A percentile compares a stretch with the other conserved stretches of the same genome.
These are phyloP conservation scores for Sinocyclocheilus grahami DNA, from an alignment of 2,113 vertebrate species.

Conservation along the genomic window DNA sequence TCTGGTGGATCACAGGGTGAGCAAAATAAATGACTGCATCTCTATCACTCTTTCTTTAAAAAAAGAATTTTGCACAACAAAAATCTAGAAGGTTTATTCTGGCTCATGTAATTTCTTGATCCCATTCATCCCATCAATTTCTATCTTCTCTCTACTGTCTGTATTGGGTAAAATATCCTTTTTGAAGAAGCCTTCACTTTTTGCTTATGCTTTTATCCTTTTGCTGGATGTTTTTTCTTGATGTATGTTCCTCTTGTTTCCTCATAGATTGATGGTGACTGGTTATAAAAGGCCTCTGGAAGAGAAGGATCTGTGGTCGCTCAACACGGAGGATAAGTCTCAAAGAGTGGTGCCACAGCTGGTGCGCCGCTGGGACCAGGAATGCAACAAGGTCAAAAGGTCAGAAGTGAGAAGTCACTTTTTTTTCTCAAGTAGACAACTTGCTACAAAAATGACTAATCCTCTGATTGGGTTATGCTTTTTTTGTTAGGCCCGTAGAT, in stretches of 20 bases:
- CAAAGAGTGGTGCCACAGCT: conserved; percentile 83
- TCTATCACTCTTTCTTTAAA: no score
- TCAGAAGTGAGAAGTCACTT: conserved; percentile 62
- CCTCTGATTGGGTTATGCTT: background rate
- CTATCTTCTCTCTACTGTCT: background rate
- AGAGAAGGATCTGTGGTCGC: conserved; percentile 89
- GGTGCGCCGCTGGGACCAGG: conserved; percentile 84
- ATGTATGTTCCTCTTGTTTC: background rate
- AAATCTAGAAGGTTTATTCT: background rate
- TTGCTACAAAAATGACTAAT: background rate
- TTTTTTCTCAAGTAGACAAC: background rate
- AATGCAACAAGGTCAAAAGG: conserved; percentile 85
- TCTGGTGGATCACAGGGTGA: conserved; percentile 98
- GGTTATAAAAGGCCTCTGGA: conserved; percentile 89
- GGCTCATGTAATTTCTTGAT: background rate
- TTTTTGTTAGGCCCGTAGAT: conserved; percentile 62
- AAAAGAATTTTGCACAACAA: no score
- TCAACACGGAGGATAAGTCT: conserved; percentile 87
- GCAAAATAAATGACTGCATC: conserved; percentile 44
- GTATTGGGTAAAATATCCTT: background rate
- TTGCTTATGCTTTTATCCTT: background rate
- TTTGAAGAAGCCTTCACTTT: background rate
- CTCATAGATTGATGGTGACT: conserved; percentile 82
- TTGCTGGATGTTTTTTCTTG: background rate
- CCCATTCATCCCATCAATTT: background rate